Base-by-base conservation (phyloP, 1,140 invertebrate genomes). In the Cecropterus lyciades region DNA sequence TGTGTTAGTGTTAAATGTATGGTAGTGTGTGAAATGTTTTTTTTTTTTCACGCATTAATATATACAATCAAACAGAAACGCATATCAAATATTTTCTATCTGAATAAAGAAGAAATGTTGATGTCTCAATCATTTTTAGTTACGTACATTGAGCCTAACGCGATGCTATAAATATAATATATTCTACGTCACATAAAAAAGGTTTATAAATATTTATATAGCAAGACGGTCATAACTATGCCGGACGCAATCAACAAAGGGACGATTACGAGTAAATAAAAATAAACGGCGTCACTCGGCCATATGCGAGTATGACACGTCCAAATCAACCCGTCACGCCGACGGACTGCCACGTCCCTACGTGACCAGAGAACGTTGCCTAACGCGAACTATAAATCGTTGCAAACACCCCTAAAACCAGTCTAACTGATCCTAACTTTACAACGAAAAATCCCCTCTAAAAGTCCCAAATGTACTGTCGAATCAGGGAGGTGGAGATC, bases 311-410 rank as follows among this genome's bases (percentile, higher is more conserved):
- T 33, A 59, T 83, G 75, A 78, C 79, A 78, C 82, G 81, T 87
- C 77, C 83, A 85, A 85, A 87, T 87, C 82, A 87, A 84, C 76
- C 69, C 74, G 82, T 83, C 82, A 80, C 70, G 57, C 76, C 73
- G 77, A 70, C 76, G 75, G 77, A 83, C 78, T 77, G 78, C 79
- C 80, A 80, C 78, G 75, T 77, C 75, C 73, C 75, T 79, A 84
- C 82, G 82, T 87, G 82, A 84, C 79, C 80, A 65, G 71, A 77
- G 71, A 68, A 75, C 77, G 53, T 17, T 65, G 40, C 63, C 70
- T 65, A 72, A 68, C 53, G 27, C 70, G 42, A 67, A 68, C 72
- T 71, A 75, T 78, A 78, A 78, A 75, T 78, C 68, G 63, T 14
- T 55, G 37, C 57, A 63, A 74, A 66, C 66, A 63, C 65, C 59